Base-by-base conservation (phyloP, 2,888 invertebrate species). In the Caenorhabditis drosophilae region DNA sequence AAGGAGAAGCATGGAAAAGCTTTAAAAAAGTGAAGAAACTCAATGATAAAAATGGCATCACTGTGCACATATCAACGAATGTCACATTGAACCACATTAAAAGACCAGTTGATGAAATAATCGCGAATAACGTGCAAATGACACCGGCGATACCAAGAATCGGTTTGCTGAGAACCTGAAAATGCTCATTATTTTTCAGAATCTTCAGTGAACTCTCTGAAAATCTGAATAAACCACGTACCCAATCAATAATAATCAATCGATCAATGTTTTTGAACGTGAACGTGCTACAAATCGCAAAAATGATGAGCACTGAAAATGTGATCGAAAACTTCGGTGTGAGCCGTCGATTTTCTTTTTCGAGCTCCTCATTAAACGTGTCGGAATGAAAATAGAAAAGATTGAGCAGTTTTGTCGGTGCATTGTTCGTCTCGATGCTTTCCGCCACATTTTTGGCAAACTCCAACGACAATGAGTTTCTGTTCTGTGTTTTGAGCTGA, bases 31-130 rank as follows among this genome's bases (percentile, higher is more conserved):
- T n/a, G n/a, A 16, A 86, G 89, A 89, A 86, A 93, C 93, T 93
- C 79, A 94, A 90, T 91, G 93, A 93, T 61, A 94, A 88, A 84
- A 94, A 93, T 6, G 94, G 94, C 16, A 93, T 93, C 0, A 93
- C 93, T 79, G 93, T 88, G 85, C 93, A 93, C 77, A 94, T 91
- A 57, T 93, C 93, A 82, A 94, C 93, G 84, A 94, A 94, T 71
- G 92, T 92, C 62, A 93, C 89, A 26, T 92, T 92, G 70, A 91
- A 87, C 84, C 93, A 93, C 86, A 93, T 90, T 75, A 92, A 91
- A 55, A 92, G 87, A 4, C 94, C 94, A 79, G 93, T 93, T 0
- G 92, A 92, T 0, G 93, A 90, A 23, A 90, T 87, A 0, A 93
- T 93, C 2, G 93, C 93, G 90, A 93, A 73, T 22, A 78, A 46